Evolutionary conservation across 1,140 invertebrate species (phyloP).

Genomic region (Cydia splendana): DNA sequence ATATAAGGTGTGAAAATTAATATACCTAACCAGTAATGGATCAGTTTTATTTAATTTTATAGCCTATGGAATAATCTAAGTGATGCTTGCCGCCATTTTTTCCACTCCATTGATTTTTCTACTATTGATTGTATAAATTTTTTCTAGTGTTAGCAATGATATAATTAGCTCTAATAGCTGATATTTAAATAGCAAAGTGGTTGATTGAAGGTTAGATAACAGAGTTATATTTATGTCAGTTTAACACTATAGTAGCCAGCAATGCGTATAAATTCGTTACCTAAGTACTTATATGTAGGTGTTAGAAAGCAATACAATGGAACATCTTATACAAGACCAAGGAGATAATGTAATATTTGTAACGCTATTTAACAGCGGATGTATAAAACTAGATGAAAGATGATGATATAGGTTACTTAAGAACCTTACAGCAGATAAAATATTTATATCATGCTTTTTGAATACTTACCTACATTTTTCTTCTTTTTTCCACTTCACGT

Average conservation of each 20-base stretch:
- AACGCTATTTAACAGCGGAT: no score
- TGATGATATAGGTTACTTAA: no score
- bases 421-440: no score
- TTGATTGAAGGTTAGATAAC: neutral
- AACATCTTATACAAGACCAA: neutral
- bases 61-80: neutral
- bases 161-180: neutral
- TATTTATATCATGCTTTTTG: no score
- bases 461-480: no score
- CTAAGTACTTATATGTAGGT: neutral
- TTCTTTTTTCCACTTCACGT: no score
- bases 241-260: neutral
- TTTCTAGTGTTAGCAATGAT: neutral
- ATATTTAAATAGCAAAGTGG: neutral
- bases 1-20: no score
- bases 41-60: neutral
- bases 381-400: no score
- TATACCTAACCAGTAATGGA: neutral
- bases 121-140: neutral
- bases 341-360: neutral
- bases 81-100: neutral
- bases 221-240: neutral
- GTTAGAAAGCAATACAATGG: neutral
- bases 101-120: neutral
- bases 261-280: neutral